Evolutionary conservation across 1,140 invertebrate species (phyloP), one percentile per base, ranked within the genome.

Genomic region (Aphis craccivora): DNA sequence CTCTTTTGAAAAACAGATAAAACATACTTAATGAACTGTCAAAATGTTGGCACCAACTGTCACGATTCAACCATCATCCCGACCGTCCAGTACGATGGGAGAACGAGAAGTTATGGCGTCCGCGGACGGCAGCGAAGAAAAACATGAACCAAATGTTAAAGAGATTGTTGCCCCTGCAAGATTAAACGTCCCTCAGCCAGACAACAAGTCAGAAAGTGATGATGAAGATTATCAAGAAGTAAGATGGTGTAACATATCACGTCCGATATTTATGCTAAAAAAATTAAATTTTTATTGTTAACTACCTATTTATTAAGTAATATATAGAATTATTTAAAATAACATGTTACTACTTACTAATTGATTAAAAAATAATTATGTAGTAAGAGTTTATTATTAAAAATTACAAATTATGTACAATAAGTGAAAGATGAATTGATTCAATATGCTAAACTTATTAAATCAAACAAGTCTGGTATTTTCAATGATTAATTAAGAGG

Each of bases 1-100:
- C 1, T 20, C 23, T 23, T 14, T 45, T n/a, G 0, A n/a, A 55
- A 25, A 25, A 14, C 25, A 89, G 51, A 25, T 43, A 14, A 43
- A 90, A 43, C 53, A 37, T 93, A 53, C 40, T 93, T 93, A 23
- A 93, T 93, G 91, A 84, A 30, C 14, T 48, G 20, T 30, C 81
- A 84, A 86, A 51, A 94, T 94, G 93, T 91, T 94, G 35, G 91
- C 93, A 11, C 93, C 93, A 48, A 91, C 90, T 45, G 93, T 94
- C 37, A 88, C 55, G 87, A 53, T 94, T 86, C 90, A 94, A 90
- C 67, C 93, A 18, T 92, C 93, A 45, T 94, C 93, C 30, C 93
- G 93, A 23, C 93, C 93, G 2, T 67, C 93, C 45, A 94, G 93
- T 86, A 92, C 90, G 9, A 93, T 93, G 91, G 91, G 91, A 53